A percentile compares a stretch with the other conserved stretches of the same genome.
Evolutionary conservation across 2,888 invertebrate genomes (phyloP).

Genomic region (Thecocarcelia acutangulata): DNA sequence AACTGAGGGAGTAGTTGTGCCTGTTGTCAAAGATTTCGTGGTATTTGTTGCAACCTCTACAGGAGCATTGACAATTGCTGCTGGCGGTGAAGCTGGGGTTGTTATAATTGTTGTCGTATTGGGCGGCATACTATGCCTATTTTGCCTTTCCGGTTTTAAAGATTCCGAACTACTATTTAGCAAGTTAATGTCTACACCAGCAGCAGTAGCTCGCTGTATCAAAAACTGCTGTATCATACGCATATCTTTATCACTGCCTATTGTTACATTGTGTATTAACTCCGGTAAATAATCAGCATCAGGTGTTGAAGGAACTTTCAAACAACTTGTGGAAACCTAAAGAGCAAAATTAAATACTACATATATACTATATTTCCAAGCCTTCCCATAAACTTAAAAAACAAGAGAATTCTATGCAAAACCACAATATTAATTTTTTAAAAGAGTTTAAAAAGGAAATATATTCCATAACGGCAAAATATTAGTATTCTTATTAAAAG

Average conservation of each 20-base stretch:
- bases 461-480: background rate
- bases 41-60: conserved; percentile 42
- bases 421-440: too few relatives aligned
- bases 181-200: conserved; percentile 27
- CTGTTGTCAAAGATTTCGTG: conserved; percentile 43
- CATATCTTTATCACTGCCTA: conserved; percentile 79
- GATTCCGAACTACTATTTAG: conserved; percentile 35
- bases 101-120: conserved; percentile 83
- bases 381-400: too few relatives aligned
- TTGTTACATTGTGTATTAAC: conserved; percentile 78
- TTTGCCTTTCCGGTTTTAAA: conserved; percentile 60
- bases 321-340: conserved; percentile 77
- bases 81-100: conserved; percentile 82
- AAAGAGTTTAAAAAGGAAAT: background rate
- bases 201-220: conserved; percentile 75
- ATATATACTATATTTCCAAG: too few relatives aligned
- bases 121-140: conserved; percentile 77
- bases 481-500: background rate
- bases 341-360: conserved; percentile 21
- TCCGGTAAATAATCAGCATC: conserved; percentile 81
- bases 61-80: conserved; percentile 76
- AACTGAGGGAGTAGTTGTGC: conserved; percentile 65
- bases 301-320: conserved; percentile 81
- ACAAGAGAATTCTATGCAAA: too few relatives aligned
- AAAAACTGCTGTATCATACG: conserved; percentile 78